These are phyloP conservation scores for Furcifer pardalis DNA, from an alignment of 2,797 vertebrate species.

Conservation along the genomic window DNA sequence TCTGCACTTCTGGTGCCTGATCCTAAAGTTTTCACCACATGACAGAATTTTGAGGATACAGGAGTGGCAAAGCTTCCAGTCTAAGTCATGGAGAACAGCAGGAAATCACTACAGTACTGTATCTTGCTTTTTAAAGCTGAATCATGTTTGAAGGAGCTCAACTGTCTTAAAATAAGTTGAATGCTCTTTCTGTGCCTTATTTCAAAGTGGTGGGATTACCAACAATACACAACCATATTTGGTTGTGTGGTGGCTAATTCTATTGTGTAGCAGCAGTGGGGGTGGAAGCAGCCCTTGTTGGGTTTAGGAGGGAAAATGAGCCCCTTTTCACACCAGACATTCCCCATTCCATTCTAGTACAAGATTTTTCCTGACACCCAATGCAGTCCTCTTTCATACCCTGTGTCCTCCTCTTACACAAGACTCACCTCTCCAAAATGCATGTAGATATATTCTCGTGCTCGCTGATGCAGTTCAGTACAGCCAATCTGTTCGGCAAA, in stretches of 20 bases:
- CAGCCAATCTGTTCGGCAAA: slow-evolving; percentile 94
- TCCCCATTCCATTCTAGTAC: neutral
- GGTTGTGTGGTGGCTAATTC: neutral
- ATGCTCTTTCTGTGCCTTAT: neutral
- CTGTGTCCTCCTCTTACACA: neutral
- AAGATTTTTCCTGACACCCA: neutral
- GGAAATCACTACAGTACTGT: too few species aligned
- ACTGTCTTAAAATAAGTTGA: neutral
- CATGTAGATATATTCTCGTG: slow-evolving; percentile 95
- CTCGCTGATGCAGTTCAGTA: slow-evolving; percentile 89
- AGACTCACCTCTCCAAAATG: slow-evolving; percentile 89
- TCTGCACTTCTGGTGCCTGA: neutral
- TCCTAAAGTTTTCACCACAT: neutral
- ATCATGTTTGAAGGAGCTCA: too few species aligned
- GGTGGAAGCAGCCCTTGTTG: neutral
- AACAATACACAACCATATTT: neutral
- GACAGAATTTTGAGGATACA: neutral
- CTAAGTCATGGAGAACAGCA: too few species aligned
- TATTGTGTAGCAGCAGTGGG: neutral
- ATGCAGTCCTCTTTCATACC: neutral
- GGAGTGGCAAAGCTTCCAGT: neutral
- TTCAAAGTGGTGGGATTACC: neutral
- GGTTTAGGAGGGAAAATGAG: neutral
- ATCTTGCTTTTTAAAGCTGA: too few species aligned
- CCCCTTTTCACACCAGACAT: too few species aligned